A percentile compares a stretch with the other conserved stretches of the same genome.
These are phyloP conservation scores for Sebastes dallii DNA, from an alignment of 2,797 vertebrate species.

Conservation along the genomic window DNA sequence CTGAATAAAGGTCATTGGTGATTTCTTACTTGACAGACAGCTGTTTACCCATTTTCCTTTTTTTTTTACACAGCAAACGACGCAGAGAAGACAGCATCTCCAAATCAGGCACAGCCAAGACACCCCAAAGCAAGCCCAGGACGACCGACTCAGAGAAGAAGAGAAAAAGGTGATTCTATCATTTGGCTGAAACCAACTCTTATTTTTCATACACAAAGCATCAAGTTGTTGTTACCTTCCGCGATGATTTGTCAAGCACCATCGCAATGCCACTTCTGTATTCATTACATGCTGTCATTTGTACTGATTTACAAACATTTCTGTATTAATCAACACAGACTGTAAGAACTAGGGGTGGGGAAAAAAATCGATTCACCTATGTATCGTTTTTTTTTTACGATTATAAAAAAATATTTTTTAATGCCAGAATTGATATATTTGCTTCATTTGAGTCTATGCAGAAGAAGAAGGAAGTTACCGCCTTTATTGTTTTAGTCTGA, in stretches of 20 bases:
- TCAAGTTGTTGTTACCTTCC: background rate
- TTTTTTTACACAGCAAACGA: slow-evolving; percentile 83
- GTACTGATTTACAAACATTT: background rate
- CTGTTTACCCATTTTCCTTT: background rate
- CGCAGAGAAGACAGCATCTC: slow-evolving; percentile 91
- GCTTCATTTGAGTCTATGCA: no score
- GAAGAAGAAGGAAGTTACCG: no score
- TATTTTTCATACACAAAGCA: background rate
- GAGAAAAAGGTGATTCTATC: slow-evolving; percentile 92
- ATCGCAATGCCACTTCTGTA: background rate
- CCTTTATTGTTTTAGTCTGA: no score
- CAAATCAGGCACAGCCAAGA: slow-evolving; percentile 86
- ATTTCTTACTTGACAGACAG: background rate
- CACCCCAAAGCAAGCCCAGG: slow-evolving; percentile 91
- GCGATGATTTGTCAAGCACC: background rate
- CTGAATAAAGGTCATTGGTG: background rate
- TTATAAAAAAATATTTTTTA: no score
- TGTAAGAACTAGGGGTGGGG: background rate
- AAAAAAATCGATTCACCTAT: no score
- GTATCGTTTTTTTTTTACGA: background rate
- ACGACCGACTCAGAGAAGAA: slow-evolving; percentile 93
- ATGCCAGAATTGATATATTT: no score
- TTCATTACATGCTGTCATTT: background rate
- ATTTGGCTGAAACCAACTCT: background rate
- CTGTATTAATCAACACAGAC: background rate